A percentile compares a stretch with the other conserved stretches of the same genome.
phyloP scores from a whole-genome alignment of 1,140 invertebrate genomes.

The Drosophila pachea region DNA sequence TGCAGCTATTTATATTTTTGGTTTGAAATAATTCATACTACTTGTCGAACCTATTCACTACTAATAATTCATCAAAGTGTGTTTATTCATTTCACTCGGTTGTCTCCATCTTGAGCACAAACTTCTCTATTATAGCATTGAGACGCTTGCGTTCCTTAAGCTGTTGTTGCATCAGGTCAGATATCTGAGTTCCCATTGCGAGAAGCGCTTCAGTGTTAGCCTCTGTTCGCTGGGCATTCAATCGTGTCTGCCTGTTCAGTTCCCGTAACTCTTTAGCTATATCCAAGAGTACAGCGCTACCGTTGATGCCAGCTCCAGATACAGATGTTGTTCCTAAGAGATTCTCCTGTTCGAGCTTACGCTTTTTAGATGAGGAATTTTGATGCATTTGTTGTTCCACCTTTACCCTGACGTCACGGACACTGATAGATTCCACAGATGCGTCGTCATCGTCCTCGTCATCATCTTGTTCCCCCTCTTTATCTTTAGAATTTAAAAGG shows the following conservation, averaged over 20 bases:
- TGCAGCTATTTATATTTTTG: not conserved
- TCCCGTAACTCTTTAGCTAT: slow-evolving; percentile 57
- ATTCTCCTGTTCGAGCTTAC: slow-evolving; percentile 30
- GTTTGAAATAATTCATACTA: not conserved
- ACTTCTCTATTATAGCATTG: slow-evolving; percentile 61
- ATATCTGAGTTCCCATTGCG: slow-evolving; percentile 53
- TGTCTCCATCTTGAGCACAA: slow-evolving; percentile 66
- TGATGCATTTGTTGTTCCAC: slow-evolving; percentile 24
- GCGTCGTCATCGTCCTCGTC: slow-evolving; percentile 50
- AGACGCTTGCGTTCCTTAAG: slow-evolving; percentile 61
- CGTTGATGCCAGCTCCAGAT: not conserved
- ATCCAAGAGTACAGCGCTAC: slow-evolving; percentile 47
- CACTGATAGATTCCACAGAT: slow-evolving; percentile 30
- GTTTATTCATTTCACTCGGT: slow-evolving; percentile 34
- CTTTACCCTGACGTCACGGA: slow-evolving; percentile 12
- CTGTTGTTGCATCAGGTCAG: slow-evolving; percentile 63
- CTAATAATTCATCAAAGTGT: too few species aligned
- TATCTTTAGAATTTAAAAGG: not conserved
- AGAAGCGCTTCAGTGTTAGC: slow-evolving; percentile 57
- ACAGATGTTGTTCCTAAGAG: not conserved
- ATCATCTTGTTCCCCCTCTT: slow-evolving; percentile 26
- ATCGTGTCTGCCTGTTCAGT: slow-evolving; percentile 55
- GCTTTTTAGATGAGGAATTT: slow-evolving; percentile 31
- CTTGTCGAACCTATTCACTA: not conserved
- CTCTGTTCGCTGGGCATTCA: slow-evolving; percentile 59